A percentile compares a stretch with the other conserved stretches of the same genome.
Evolutionary conservation across 2,113 vertebrate species (phyloP).

Genomic region (human (Homo sapiens)): DNA sequence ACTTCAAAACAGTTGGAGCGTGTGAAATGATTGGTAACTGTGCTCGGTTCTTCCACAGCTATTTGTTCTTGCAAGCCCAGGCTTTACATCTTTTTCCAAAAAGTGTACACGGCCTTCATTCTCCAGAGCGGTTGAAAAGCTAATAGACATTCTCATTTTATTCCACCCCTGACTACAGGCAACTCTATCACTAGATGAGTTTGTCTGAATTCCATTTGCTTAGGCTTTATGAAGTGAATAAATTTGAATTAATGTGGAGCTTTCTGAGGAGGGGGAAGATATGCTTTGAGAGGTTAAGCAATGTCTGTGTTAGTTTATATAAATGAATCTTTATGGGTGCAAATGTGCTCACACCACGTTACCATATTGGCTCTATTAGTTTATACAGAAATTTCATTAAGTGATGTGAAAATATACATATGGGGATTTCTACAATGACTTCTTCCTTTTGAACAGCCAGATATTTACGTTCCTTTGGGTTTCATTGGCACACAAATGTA

Average conservation of each 20-base stretch:
- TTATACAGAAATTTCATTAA: conserved; percentile 58
- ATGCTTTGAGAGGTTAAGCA: conserved; percentile 36
- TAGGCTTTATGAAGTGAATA: conserved; percentile 62
- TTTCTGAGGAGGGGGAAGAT: conserved; percentile 49
- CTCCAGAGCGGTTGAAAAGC: conserved; percentile 35
- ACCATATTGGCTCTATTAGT: conserved; percentile 16
- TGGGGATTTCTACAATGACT: conserved; percentile 30
- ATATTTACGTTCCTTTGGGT: conserved; percentile 50
- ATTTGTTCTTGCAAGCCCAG: conserved; percentile 28
- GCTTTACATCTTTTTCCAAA: conserved; percentile 45
- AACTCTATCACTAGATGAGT: conserved; percentile 33
- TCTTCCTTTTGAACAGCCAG: conserved; percentile 32
- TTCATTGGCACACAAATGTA: not conserved
- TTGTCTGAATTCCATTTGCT: conserved; percentile 65
- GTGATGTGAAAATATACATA: conserved; percentile 32
- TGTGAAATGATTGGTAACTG: not conserved
- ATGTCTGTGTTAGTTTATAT: conserved; percentile 46
- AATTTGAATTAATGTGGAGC: conserved; percentile 69
- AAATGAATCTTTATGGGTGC: conserved; percentile 21
- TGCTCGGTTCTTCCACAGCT: not conserved
- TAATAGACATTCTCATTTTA: conserved; percentile 55
- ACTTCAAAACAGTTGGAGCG: not conserved
- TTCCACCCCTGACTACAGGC: not conserved
- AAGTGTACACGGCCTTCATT: not conserved
- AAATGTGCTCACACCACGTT: not conserved